Base-by-base conservation (phyloP, 2,113 vertebrate genomes). In the Arenaria interpres region DNA sequence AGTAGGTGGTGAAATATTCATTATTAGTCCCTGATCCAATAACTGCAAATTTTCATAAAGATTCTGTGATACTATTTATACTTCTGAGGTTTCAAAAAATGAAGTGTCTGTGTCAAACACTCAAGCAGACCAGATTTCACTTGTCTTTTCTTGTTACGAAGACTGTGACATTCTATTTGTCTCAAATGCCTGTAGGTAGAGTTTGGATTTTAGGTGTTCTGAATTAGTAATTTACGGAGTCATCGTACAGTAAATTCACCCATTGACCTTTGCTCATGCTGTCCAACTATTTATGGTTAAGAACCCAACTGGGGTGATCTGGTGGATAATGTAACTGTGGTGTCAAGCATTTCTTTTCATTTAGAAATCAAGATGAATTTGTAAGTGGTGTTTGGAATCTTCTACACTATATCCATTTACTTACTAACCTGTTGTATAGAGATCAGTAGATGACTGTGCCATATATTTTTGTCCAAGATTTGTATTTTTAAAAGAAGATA, bases 181-280 rank as follows among this genome's bases (percentile, higher is more conserved):
- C 41, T 85, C 32, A 22, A 68, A 68, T 59, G 88, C 87, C 76
- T 95, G 71, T 80, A 94, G 90, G 77, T 97, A 33, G 46, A 53
- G 74, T 89, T 93, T 76, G 66, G 81, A 41, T 30, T 94, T 90
- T 90, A 85, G 71, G 88, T 85, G 62, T 80, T 63, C 28, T 35
- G 81, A 80, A 82, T 88, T 71, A 95, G 84, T 75, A 83, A 92
- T 93, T 96, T 94, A 92, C 88, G 46, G 66, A 96, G 80, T 94
- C 69, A 85, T 50, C 81, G 78, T 89, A 50, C 64, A 74, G 71
- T 96, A 90, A 92, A 82, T 93, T 93, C 86, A 82, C 66, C 56
- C 88, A 53, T 62, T 94, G 93, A 92, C 89, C 94, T 94, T 82
- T 83, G 72, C 75, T 81, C 53, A 0, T 85, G 64, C 80, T 68